phyloP scores from a whole-genome alignment of 2,888 invertebrate species.

The Stenolophus ochropezus region DNA sequence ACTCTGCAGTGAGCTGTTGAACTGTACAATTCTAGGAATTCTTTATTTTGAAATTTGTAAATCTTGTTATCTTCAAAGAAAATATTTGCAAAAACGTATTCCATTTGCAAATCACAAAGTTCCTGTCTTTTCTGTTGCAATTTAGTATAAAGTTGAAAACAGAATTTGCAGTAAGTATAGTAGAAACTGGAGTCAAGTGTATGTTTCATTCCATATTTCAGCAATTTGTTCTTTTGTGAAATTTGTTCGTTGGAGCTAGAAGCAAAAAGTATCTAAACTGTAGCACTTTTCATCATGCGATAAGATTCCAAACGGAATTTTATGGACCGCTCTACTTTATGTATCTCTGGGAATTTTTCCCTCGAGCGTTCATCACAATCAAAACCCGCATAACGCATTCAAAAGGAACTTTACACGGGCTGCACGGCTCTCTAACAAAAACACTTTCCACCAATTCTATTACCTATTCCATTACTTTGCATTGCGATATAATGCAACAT shows the following conservation, averaged over 20 bases:
- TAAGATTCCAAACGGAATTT: constrained; percentile 58
- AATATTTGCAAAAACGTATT: neutral
- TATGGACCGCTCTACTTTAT: constrained; percentile 49
- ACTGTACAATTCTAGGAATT: too few species aligned
- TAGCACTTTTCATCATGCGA: constrained; percentile 45
- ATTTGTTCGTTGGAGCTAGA: constrained; percentile 5
- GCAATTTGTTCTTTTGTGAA: constrained; percentile 22
- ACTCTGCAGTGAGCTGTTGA: too few species aligned
- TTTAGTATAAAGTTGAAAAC: neutral
- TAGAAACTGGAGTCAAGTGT: neutral
- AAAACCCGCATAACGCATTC: constrained; percentile 47
- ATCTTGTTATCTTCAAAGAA: neutral
- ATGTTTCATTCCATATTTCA: constrained; percentile 18
- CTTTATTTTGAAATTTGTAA: too few species aligned
- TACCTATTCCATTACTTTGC: constrained; percentile 14
- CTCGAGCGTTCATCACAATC: constrained; percentile 56
- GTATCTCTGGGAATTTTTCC: constrained; percentile 43
- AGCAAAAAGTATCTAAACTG: constrained; percentile 39
- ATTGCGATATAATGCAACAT: neutral
- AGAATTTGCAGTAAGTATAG: neutral
- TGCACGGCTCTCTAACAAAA: neutral
- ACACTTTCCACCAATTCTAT: constrained; percentile 19
- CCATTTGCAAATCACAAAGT: neutral
- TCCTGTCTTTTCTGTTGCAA: neutral
- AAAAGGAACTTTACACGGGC: constrained; percentile 29